phyloP scores from a whole-genome alignment of 2,888 invertebrate species.

The Cepaea hortensis region DNA sequence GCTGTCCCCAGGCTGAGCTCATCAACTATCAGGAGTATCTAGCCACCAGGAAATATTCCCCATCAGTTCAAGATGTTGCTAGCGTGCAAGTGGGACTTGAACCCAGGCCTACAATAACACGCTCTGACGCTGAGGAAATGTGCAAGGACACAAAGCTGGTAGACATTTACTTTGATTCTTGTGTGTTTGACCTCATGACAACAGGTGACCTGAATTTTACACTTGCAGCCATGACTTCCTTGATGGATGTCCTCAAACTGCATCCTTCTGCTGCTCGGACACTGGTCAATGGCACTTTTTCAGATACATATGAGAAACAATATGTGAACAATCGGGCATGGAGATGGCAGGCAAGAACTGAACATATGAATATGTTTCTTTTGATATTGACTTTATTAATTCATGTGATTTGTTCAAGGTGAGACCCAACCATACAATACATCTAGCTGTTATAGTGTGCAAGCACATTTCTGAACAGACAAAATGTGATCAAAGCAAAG shows the following conservation, averaged over 20 bases:
- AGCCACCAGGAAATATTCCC: constrained; percentile 53
- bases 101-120: constrained; percentile 57
- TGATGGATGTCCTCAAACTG: constrained; percentile 74
- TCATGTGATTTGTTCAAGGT: constrained; percentile 27
- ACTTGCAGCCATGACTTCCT: constrained; percentile 77
- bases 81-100: background rate
- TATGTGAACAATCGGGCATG: constrained; percentile 43
- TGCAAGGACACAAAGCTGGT: constrained; percentile 76
- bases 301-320: constrained; percentile 58
- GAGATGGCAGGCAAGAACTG: background rate
- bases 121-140: constrained; percentile 70
- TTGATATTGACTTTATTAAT: constrained; percentile 32
- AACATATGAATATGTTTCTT: constrained; percentile 11
- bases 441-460: background rate
- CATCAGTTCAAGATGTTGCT: constrained; percentile 3
- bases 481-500: too few species aligned
- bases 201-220: constrained; percentile 78
- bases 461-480: background rate
- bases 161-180: constrained; percentile 80
- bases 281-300: constrained; percentile 63
- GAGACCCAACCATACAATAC: background rate
- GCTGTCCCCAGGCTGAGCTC: constrained; percentile 78
- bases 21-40: constrained; percentile 76
- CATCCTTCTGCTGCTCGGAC: constrained; percentile 77
- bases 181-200: constrained; percentile 80